Evolutionary conservation across 2,797 vertebrate genomes (phyloP).

Genomic region (Craterocephalus amniculus): DNA sequence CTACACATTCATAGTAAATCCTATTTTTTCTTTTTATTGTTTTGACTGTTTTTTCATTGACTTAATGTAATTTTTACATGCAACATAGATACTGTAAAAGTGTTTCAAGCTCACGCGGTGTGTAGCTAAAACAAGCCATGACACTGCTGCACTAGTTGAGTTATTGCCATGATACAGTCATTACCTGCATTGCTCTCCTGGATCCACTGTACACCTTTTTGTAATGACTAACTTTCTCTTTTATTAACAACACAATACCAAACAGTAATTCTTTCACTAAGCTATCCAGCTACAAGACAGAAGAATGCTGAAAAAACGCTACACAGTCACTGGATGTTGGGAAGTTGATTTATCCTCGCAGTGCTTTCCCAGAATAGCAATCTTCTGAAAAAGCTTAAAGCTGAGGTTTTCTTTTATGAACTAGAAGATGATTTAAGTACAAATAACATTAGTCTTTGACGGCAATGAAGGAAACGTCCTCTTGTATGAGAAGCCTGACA

Average conservation of each 20-base stretch:
- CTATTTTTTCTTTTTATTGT: neutral
- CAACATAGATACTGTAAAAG: neutral
- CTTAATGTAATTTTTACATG: neutral
- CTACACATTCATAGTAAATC: neutral
- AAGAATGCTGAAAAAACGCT: neutral
- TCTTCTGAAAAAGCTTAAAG: no score
- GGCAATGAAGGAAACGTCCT: neutral
- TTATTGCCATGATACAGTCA: neutral
- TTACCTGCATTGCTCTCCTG: neutral
- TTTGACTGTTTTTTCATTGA: neutral
- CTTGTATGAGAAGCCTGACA: neutral
- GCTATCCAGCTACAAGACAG: no score
- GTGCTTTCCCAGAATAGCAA: neutral
- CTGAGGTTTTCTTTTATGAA: neutral
- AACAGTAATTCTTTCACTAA: no score
- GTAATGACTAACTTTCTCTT: neutral
- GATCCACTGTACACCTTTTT: neutral
- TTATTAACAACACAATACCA: neutral
- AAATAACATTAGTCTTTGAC: neutral
- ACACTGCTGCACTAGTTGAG: no score
- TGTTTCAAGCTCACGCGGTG: neutral
- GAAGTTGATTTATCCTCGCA: neutral
- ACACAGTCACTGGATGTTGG: neutral
- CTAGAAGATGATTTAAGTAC: no score
- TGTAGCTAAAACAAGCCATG: no score